Evolutionary conservation across 2,113 vertebrate species (phyloP).

Genomic region (Callospermophilus lateralis): DNA sequence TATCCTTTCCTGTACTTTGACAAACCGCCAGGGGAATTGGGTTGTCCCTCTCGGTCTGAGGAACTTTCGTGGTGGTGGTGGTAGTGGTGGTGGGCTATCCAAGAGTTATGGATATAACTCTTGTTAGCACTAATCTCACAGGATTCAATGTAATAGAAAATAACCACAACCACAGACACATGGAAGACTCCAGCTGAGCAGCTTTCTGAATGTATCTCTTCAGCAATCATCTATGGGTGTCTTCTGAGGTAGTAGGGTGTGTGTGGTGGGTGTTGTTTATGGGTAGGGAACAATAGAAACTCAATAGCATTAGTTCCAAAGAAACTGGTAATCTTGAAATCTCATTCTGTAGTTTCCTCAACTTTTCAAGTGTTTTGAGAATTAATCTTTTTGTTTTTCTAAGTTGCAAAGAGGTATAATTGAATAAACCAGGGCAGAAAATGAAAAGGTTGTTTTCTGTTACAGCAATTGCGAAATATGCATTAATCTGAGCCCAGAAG

Average conservation of each 20-base stretch:
- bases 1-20: not conserved
- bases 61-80: accelerated
- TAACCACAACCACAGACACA: not conserved
- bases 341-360: not conserved
- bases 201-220: not conserved
- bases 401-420: slow-evolving; percentile 11
- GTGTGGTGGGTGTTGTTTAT: not conserved
- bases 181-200: not conserved
- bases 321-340: not conserved
- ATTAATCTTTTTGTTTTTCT: slow-evolving; percentile 1
- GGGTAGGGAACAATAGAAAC: not conserved
- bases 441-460: slow-evolving; percentile 35
- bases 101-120: too few species aligned
- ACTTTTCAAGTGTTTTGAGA: not conserved
- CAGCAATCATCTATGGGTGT: too few species aligned
- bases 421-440: slow-evolving; percentile 25
- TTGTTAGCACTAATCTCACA: not conserved
- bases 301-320: not conserved
- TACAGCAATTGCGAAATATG: not conserved
- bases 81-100: too few species aligned
- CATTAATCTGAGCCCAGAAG: slow-evolving; percentile 21
- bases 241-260: not conserved
- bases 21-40: not conserved
- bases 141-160: not conserved
- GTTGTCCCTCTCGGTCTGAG: not conserved